Conservation (phyloP, 2,113 vertebrate species). For the Chionomys nivalis region DNA sequence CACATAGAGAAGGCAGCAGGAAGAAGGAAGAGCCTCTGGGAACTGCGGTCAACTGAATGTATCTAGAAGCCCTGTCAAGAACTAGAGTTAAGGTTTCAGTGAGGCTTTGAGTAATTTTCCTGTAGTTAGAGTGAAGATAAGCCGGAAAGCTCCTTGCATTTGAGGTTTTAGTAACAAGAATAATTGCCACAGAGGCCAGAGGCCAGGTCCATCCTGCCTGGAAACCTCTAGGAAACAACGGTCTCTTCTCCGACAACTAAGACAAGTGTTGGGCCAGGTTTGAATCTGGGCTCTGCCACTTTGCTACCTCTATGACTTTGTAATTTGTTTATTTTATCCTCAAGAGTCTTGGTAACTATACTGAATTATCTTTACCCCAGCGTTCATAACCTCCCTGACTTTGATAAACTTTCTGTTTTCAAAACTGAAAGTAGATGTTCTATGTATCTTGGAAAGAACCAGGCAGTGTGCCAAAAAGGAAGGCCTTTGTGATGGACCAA, state of each 20-base stretch:
- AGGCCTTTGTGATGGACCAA: not conserved
- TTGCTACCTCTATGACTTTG: not conserved
- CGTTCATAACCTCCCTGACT: slow-evolving; percentile 2
- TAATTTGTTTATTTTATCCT: not conserved
- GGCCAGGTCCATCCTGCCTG: not conserved
- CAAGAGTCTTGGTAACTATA: not conserved
- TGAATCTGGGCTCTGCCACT: not conserved
- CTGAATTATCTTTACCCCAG: not conserved
- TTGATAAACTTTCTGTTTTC: not conserved
- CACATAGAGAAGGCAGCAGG: not conserved
- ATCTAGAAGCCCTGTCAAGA: not conserved
- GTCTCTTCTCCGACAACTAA: not conserved
- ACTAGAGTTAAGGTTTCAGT: not conserved
- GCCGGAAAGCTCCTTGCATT: slow-evolving; percentile 5
- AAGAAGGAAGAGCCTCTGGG: not conserved
- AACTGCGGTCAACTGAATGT: not conserved
- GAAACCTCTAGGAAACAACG: not conserved
- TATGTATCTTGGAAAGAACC: slow-evolving; percentile 45
- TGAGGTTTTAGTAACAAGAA: slow-evolving; percentile 1
- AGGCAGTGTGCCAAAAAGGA: slow-evolving; percentile 31
- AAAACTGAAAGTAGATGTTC: slow-evolving; percentile 69
- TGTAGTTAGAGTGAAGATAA: slow-evolving; percentile 21
- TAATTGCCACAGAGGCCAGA: not conserved
- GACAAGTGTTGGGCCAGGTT: not conserved
- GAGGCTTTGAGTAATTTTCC: not conserved